A percentile compares a stretch with the other conserved stretches of the same genome.
Evolutionary conservation across 2,888 invertebrate species (phyloP).

Genomic region (Julus scandinavius): DNA sequence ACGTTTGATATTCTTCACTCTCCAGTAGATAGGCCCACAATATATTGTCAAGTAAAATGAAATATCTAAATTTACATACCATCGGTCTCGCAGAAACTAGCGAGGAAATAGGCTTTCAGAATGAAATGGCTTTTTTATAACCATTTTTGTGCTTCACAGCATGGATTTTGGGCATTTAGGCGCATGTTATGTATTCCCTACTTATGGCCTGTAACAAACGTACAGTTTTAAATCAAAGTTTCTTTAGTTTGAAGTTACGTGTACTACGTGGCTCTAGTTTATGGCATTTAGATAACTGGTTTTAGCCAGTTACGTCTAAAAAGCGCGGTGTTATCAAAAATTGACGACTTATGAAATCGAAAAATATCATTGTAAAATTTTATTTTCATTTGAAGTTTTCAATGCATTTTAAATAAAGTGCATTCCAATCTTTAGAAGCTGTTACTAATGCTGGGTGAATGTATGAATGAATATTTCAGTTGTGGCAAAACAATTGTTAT

Average conservation of each 20-base stretch:
- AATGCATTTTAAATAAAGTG: too few relatives aligned
- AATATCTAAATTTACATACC: slow-evolving; percentile 36
- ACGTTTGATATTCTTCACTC: background rate
- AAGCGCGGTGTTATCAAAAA: background rate
- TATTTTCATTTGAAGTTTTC: too few relatives aligned
- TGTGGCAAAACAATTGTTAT: too few relatives aligned
- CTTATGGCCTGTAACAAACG: slow-evolving; percentile 30
- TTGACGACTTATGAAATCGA: too few relatives aligned
- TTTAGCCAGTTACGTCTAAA: background rate
- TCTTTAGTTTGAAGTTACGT: background rate
- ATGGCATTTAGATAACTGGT: background rate
- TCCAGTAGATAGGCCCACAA: background rate
- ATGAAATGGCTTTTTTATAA: slow-evolving; percentile 29
- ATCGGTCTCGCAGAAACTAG: background rate
- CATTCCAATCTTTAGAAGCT: too few relatives aligned
- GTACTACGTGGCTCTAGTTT: background rate
- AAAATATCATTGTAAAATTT: too few relatives aligned
- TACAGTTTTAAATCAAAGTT: background rate
- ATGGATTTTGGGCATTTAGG: slow-evolving; percentile 11
- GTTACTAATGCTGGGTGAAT: too few relatives aligned
- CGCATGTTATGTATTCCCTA: background rate
- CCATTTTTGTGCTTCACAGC: slow-evolving; percentile 38
- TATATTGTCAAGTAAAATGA: slow-evolving; percentile 44
- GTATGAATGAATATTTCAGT: too few relatives aligned
- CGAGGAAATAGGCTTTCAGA: background rate